A percentile compares a stretch with the other conserved stretches of the same genome.
These are phyloP conservation scores for Thaumetopoea pityocampa DNA, from an alignment of 1,140 invertebrate genomes.

Conservation along the genomic window DNA sequence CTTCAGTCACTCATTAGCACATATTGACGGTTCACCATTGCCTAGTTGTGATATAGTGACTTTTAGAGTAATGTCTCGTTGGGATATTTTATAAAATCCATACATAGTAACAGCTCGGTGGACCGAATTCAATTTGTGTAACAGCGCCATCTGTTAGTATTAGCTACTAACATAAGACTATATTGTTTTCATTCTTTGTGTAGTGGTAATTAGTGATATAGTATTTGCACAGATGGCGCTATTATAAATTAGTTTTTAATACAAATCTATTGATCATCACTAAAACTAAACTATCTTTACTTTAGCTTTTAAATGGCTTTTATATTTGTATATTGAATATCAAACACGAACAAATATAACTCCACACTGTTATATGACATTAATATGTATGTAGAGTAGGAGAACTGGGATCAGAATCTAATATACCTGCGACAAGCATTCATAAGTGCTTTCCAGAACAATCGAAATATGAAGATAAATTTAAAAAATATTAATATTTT, in stretches of 20 bases:
- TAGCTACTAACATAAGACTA: background rate
- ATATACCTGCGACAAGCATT: too few relatives aligned
- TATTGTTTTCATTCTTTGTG: slow-evolving; percentile 3
- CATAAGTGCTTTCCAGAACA: too few relatives aligned
- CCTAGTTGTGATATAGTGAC: slow-evolving; percentile 26
- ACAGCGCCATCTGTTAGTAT: slow-evolving; percentile 62
- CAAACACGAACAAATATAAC: too few relatives aligned
- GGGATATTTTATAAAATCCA: slow-evolving; percentile 37
- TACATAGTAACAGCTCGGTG: too few relatives aligned
- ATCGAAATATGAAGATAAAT: too few relatives aligned
- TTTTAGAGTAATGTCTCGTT: slow-evolving; percentile 38
- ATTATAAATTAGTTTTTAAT: slow-evolving; percentile 2
- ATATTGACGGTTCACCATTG: slow-evolving; percentile 40
- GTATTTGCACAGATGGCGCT: slow-evolving; percentile 49
- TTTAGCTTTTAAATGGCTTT: too few relatives aligned
- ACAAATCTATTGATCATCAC: background rate
- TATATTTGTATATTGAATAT: too few relatives aligned
- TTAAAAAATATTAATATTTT: too few relatives aligned
- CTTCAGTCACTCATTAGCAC: slow-evolving; percentile 63
- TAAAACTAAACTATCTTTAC: too few relatives aligned
- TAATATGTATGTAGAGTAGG: too few relatives aligned
- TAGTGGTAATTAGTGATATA: background rate
- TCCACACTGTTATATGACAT: too few relatives aligned
- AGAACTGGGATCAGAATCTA: too few relatives aligned
- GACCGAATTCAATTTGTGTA: slow-evolving; percentile 57